Base-by-base conservation (phyloP, 2,113 vertebrate species). In the Spheniscus mendiculus region DNA sequence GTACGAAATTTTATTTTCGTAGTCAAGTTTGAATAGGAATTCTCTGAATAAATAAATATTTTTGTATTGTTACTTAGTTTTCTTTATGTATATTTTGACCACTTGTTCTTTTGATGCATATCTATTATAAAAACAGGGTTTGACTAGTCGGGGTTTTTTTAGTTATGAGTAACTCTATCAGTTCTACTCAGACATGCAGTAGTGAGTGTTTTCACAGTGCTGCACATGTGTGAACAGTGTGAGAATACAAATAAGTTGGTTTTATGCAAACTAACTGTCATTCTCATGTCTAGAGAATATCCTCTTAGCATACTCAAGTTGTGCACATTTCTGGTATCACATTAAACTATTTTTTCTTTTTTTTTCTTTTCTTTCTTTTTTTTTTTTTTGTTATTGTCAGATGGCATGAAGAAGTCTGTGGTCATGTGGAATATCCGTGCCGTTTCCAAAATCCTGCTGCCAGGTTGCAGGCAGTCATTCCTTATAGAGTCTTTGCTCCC, bases 361-460 rank as follows among this genome's bases (percentile, higher is more conserved):
- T 70, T 20, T 42, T 42, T 27, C 4, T 66, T 18, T 72, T 20
- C 27, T 4, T 34, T 87, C 80, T 25, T 5, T 66, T 18, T 74
- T 20, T 5, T 34, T 87, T 80, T 45, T 62, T 12, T 86, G 9
- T 85, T 77, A 4, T 89, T 89, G 6, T 65, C 84, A 99, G 98
- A 34, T 96, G 73, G 44, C 63, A n/a, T 91, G 97, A 94, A 90
- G 93, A 87, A 79, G 29, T 94, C 87, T 99, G 99, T 95, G 97
- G 97, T 97, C 99, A 99, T 88, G 42, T 95, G 91, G 99, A 99
- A 59, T 99, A 99, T 95, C 99, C 99, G 56, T 99, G 99, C 95
- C 99, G 99, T 91, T 99, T 99, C 97, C 98, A 97, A 87, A 94
- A 98, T 89, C 67, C 80, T 89, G 89, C 86, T 78, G 98, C 99